Evolutionary conservation across 2,888 invertebrate species (phyloP).

Genomic region (Rotaria magnacalcarata): DNA sequence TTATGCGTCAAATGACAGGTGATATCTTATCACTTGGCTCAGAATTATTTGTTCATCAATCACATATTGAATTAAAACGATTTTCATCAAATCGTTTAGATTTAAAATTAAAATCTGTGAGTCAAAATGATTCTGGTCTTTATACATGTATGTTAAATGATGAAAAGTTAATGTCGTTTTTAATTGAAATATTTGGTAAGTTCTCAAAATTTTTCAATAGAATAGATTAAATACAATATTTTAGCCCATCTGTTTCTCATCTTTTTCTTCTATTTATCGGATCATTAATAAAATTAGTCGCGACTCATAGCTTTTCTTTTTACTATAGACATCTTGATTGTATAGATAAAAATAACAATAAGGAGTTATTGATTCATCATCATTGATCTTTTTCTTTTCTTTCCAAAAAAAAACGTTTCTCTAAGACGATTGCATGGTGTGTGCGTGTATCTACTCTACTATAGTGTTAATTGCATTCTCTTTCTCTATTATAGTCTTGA

Average conservation of each 20-base stretch:
- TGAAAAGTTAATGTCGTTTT: background rate
- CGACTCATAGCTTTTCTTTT: background rate
- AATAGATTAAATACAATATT: no score
- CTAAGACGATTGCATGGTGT: background rate
- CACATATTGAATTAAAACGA: background rate
- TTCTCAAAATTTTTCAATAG: background rate
- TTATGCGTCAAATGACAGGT: constrained; percentile 31
- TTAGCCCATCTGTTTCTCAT: no score
- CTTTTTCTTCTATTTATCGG: background rate
- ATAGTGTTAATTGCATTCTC: constrained; percentile 19
- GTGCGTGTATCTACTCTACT: background rate
- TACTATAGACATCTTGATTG: background rate
- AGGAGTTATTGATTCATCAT: background rate
- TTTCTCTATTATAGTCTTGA: constrained; percentile 8
- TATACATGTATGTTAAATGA: constrained; percentile 30
- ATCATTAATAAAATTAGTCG: constrained; percentile 1
- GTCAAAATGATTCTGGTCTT: background rate
- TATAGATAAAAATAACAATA: background rate
- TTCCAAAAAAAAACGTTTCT: background rate
- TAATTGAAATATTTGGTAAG: constrained; percentile 23
- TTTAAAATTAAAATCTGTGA: background rate
- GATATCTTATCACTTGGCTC: constrained; percentile 21
- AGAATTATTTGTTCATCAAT: background rate
- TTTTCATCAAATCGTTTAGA: constrained; percentile 9
- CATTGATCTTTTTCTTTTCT: background rate